Evolutionary conservation across 2,888 invertebrate genomes (phyloP).

Genomic region (Drosophila mulleri): DNA sequence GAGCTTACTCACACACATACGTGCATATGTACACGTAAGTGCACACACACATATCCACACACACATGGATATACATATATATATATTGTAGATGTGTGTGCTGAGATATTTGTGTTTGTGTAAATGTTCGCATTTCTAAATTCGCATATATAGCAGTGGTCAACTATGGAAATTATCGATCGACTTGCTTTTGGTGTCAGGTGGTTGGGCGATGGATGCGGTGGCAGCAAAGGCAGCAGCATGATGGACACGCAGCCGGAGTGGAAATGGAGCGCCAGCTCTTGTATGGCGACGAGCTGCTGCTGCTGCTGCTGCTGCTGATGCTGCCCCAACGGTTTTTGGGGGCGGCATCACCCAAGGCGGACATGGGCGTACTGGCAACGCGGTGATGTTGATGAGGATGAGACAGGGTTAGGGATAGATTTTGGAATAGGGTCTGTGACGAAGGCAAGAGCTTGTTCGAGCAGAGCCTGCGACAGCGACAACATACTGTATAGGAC

Average conservation of each 20-base stretch:
- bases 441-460: slow-evolving; percentile 34
- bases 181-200: slow-evolving; percentile 84
- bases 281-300: slow-evolving; percentile 65
- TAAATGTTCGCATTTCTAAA: slow-evolving; percentile 82
- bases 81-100: slow-evolving; percentile 27
- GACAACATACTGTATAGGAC: slow-evolving; percentile 51
- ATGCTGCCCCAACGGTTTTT: slow-evolving; percentile 60
- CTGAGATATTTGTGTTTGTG: slow-evolving; percentile 68
- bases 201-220: slow-evolving; percentile 79
- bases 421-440: slow-evolving; percentile 52
- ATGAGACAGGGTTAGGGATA: slow-evolving; percentile 42
- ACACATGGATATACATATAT: slow-evolving; percentile 17
- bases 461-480: slow-evolving; percentile 43
- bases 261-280: slow-evolving; percentile 49
- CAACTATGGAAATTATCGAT: slow-evolving; percentile 85
- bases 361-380: slow-evolving; percentile 58
- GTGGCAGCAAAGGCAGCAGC: slow-evolving; percentile 61
- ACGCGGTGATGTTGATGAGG: slow-evolving; percentile 38
- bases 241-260: slow-evolving; percentile 74
- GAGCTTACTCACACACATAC: slow-evolving; percentile 12
- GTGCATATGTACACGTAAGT: background rate
- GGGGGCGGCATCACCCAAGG: slow-evolving; percentile 77
- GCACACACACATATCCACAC: slow-evolving; percentile 13
- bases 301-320: slow-evolving; percentile 22
- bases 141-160: slow-evolving; percentile 84